Evolutionary conservation across 2,113 vertebrate genomes (phyloP).

Genomic region (Gila orcuttii): DNA sequence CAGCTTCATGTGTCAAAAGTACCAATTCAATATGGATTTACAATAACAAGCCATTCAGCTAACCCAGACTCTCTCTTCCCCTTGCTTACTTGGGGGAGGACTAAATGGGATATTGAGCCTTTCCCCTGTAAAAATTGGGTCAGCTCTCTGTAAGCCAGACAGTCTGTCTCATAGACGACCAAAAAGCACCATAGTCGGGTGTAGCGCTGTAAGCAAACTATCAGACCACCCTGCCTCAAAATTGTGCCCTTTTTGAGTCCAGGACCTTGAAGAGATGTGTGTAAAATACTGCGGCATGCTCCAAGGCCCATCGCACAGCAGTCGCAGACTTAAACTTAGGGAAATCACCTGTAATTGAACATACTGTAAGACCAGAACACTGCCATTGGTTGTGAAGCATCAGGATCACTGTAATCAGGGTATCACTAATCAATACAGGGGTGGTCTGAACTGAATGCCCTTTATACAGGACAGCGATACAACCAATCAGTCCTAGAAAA

Average conservation of each 20-base stretch:
- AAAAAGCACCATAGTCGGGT: constrained; percentile 6
- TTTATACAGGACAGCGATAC: background rate
- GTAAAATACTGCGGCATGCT: background rate
- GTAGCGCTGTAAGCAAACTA: background rate
- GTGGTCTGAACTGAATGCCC: background rate
- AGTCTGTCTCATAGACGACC: constrained; percentile 56
- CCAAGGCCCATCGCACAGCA: background rate
- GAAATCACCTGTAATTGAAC: background rate
- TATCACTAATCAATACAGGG: constrained; percentile 2
- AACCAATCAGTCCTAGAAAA: background rate
- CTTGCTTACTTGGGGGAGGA: constrained; percentile 23
- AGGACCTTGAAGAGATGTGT: background rate
- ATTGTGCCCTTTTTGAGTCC: constrained; percentile 5
- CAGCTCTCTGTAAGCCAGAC: constrained; percentile 67
- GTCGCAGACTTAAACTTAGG: background rate
- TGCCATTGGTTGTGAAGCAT: background rate
- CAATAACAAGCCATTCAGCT: constrained; percentile 38
- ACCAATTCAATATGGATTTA: constrained; percentile 47
- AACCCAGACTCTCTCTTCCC: constrained; percentile 3
- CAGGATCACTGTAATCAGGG: constrained; percentile 13
- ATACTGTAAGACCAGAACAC: background rate
- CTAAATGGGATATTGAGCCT: constrained; percentile 65
- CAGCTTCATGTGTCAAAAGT: constrained; percentile 17
- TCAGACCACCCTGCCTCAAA: background rate
- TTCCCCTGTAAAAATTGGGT: constrained; percentile 73